Evolutionary conservation across 2,113 vertebrate species (phyloP), one percentile per base, ranked within the genome.

Genomic region (Bothrops jararaca): DNA sequence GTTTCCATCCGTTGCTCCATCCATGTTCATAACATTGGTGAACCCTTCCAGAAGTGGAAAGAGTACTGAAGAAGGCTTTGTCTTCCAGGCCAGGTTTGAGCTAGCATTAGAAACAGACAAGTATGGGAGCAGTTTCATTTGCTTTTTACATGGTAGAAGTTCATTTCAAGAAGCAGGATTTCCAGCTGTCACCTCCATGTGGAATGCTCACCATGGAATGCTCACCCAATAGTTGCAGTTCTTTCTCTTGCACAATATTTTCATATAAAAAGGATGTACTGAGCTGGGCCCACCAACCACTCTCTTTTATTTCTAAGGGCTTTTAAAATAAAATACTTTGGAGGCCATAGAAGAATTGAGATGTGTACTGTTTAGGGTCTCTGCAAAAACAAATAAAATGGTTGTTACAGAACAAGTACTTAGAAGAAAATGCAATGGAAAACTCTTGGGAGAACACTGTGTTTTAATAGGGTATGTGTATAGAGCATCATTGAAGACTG

Each of bases 401-500:
- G 95, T 96, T 95, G 92, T 97, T 97, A 97, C 95, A 95, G 97
- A 97, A 97, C 96, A 96, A 97, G 96, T 97, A 95, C 96, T 97
- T 97, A 92, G 97, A 98, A 96, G 96, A 93, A 97, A 97, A 97
- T 34, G 87, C 93, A 96, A 96, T 95, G 95, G 97, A 97, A 97
- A 95, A 92, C 96, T 92, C 94, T 86, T 93, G 96, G 96, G 95
- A 96, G 96, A 97, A 95, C 96, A 95, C 29, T 92, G 97, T 98
- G 97, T 97, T 98, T 98, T 97, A 97, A 94, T 95, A 97, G 93
- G 97, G 97, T 97, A 97, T 97, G 97, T 97, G 97, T 97, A 97
- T 96, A 97, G 96, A 96, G 97, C 96, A 97, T 97, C 96, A 96
- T 89, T 45, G 74, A 94, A 95, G 95, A 45, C 95, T 86, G 90